These are phyloP conservation scores for Drosophila funebris DNA, from an alignment of 1,140 invertebrate species.

Conservation along the genomic window DNA sequence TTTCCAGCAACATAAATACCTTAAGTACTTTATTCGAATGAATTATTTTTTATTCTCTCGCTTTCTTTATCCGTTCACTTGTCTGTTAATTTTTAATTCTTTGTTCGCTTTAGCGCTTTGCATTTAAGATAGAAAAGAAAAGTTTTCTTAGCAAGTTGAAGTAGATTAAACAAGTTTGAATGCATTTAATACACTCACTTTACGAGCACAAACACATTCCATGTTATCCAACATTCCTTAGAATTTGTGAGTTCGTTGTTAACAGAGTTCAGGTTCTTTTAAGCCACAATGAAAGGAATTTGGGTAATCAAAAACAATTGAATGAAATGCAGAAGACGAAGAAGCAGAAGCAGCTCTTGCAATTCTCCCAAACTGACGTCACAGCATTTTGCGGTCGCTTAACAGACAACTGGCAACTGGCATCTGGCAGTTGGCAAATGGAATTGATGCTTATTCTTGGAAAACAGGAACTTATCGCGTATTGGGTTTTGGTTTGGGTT, in stretches of 20 bases:
- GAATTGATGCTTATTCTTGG: slow-evolving; percentile 25
- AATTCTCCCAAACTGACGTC: neutral
- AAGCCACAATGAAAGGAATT: neutral
- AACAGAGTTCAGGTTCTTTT: neutral
- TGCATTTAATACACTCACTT: slow-evolving; percentile 6
- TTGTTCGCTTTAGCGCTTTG: neutral
- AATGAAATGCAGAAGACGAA: neutral
- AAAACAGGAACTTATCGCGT: slow-evolving; percentile 25
- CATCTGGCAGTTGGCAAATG: slow-evolving; percentile 1
- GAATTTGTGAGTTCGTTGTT: neutral
- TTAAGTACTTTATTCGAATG: slow-evolving; percentile 4
- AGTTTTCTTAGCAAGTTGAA: slow-evolving; percentile 6
- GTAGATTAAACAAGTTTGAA: neutral
- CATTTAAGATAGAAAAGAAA: slow-evolving; percentile 1
- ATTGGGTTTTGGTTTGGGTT: slow-evolving; percentile 28
- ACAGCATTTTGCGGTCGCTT: slow-evolving; percentile 4
- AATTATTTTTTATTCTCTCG: neutral
- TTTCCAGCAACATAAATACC: neutral
- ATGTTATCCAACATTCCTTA: neutral
- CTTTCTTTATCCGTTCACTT: neutral
- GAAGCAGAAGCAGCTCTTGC: neutral
- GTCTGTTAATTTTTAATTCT: neutral
- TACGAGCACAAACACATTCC: too few relatives aligned
- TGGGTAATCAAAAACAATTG: neutral
- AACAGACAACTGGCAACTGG: neutral